These are phyloP conservation scores for Nyleta sp. DNA, from an alignment of 2,888 invertebrate genomes.

Conservation along the genomic window DNA sequence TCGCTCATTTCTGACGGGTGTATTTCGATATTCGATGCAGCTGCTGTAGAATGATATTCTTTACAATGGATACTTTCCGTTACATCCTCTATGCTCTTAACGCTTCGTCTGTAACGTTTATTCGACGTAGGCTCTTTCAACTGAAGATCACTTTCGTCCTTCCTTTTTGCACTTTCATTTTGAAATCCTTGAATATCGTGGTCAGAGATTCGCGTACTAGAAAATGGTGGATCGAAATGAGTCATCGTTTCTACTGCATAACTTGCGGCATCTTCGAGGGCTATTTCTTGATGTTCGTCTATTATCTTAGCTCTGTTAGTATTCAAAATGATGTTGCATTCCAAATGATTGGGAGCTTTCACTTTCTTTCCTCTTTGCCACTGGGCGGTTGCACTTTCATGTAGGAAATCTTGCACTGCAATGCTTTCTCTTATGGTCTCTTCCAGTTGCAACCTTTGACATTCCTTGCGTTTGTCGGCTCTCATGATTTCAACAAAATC, in stretches of 20 bases:
- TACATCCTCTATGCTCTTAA: too few relatives aligned
- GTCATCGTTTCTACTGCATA: neutral
- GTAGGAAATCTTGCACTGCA: neutral
- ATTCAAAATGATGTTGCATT: constrained; percentile 11
- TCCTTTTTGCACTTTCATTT: too few relatives aligned
- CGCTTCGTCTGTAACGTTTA: too few relatives aligned
- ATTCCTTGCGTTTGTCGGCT: neutral
- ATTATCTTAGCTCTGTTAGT: too few relatives aligned
- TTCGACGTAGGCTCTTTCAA: too few relatives aligned
- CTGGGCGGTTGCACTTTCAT: constrained; percentile 10
- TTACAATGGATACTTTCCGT: too few relatives aligned
- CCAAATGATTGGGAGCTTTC: constrained; percentile 20
- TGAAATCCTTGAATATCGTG: neutral
- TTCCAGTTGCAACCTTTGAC: neutral
- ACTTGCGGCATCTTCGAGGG: too few relatives aligned
- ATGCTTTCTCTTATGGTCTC: neutral
- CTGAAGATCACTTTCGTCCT: too few relatives aligned
- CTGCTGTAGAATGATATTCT: too few relatives aligned
- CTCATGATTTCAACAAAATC: constrained; percentile 25
- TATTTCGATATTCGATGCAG: neutral
- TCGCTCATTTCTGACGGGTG: neutral
- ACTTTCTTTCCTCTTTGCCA: constrained; percentile 11
- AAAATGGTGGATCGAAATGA: neutral
- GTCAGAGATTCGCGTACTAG: neutral
- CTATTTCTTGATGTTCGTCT: too few relatives aligned